Evolutionary conservation across 2,113 vertebrate species (phyloP), one percentile per base, ranked within the genome.

Genomic region (Peucedramus taeniatus): DNA sequence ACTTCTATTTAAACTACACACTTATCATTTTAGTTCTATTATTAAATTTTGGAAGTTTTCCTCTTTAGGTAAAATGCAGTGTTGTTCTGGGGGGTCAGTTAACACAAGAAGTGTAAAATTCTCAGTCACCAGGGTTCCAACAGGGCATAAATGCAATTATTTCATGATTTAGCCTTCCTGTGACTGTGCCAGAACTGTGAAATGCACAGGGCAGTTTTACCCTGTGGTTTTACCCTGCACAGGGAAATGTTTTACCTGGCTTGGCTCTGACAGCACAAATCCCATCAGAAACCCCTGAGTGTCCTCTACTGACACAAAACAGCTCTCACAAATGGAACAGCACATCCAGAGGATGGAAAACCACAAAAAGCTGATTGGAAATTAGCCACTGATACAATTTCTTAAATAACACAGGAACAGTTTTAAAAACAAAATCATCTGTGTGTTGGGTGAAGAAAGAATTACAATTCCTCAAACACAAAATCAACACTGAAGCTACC

Each of bases 81-180:
- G 18, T 31, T 54, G n/a, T 30, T 31, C 53, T 20, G 13, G 30
- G 30, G 7, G 53, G 11, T 20, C 53, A 54, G 30, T 20, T 10
- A 54, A 18, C 53, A 33, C 53, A 54, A 11, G 13, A 54, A 54
- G 12, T 8, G 30, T 54, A 16, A 54, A 33, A 54, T 54, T 33
- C 53, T 54, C 27, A 53, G 30, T 8, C 12, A 3, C 51, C 51
- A 31, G 18, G 44, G 30, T 6, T 33, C 18, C 53, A 31, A 31
- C 53, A 21, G 21, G 19, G 37, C 40, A 78, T 1, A 89, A 44
- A 65, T 42, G 77, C 78, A 83, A 72, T 72, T 69, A 82, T 49
- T 49, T 6, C 23, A 39, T 26, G 57, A 72, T 90, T 92, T 28
- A 78, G 80, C 90, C 92, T 96, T 66, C 91, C 95, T 45, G 95